Conservation (phyloP, 2,888 invertebrate species). For the Cylindroiulus punctatus region DNA sequence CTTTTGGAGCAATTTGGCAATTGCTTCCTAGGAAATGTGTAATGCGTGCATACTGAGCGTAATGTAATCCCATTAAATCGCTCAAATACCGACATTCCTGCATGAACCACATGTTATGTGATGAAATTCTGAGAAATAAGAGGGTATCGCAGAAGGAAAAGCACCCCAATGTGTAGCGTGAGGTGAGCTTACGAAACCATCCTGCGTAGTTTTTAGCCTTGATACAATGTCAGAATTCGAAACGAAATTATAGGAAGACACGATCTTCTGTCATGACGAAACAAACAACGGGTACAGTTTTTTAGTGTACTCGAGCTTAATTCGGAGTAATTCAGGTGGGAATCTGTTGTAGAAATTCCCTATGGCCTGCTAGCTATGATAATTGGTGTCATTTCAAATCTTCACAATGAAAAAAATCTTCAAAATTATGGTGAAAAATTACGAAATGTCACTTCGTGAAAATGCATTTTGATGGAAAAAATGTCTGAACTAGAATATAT, state of each 20-base stretch:
- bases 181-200: background rate
- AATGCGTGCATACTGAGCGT: background rate
- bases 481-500: too few relatives aligned
- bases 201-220: background rate
- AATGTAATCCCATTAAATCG: background rate
- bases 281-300: background rate
- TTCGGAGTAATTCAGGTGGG: too few relatives aligned
- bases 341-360: too few relatives aligned
- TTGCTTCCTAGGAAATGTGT: constrained; percentile 36
- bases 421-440: too few relatives aligned
- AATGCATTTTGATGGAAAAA: too few relatives aligned
- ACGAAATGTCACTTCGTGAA: too few relatives aligned
- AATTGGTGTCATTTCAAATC: too few relatives aligned
- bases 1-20: background rate
- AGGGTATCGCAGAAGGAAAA: background rate
- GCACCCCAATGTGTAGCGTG: background rate
- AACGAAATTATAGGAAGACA: background rate
- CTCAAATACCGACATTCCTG: constrained; percentile 23
- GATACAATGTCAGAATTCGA: background rate
- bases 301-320: too few relatives aligned
- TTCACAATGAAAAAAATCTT: too few relatives aligned
- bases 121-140: background rate
- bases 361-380: too few relatives aligned
- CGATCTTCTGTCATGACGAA: background rate
- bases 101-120: background rate